Evolutionary conservation across 2,888 invertebrate genomes (phyloP).

Genomic region (Synanthedon formicaeformis): DNA sequence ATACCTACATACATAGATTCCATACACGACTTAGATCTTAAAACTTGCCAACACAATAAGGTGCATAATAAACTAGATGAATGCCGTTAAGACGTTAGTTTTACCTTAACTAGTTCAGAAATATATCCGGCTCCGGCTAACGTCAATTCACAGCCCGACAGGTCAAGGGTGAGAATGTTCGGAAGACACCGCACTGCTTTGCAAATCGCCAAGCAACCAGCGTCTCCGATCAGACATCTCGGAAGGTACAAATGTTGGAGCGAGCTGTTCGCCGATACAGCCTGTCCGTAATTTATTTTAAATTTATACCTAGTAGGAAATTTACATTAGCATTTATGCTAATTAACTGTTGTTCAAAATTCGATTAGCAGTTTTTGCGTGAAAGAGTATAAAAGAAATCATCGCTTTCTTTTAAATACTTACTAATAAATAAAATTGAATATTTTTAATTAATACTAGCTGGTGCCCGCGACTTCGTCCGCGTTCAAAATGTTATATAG

Average conservation of each 20-base stretch:
- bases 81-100: too few species aligned
- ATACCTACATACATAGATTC: too few species aligned
- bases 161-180: conserved; percentile 76
- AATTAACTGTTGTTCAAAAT: not conserved
- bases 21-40: too few species aligned
- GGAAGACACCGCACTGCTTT: conserved; percentile 75
- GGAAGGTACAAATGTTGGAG: conserved; percentile 77
- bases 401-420: too few species aligned
- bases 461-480: too few species aligned
- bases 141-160: conserved; percentile 77
- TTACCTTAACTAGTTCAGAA: conserved; percentile 76
- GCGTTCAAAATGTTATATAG: too few species aligned
- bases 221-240: conserved; percentile 77
- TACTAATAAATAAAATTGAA: too few species aligned
- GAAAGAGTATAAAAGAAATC: too few species aligned
- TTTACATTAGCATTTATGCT: not conserved
- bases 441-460: too few species aligned
- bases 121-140: conserved; percentile 73
- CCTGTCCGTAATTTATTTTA: conserved; percentile 31
- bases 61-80: too few species aligned
- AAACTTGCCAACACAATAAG: too few species aligned
- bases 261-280: conserved; percentile 72
- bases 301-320: not conserved
- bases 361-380: not conserved
- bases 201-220: conserved; percentile 78